Evolutionary conservation across 1,140 invertebrate genomes (phyloP).

Genomic region (Oedothorax gibbosus): DNA sequence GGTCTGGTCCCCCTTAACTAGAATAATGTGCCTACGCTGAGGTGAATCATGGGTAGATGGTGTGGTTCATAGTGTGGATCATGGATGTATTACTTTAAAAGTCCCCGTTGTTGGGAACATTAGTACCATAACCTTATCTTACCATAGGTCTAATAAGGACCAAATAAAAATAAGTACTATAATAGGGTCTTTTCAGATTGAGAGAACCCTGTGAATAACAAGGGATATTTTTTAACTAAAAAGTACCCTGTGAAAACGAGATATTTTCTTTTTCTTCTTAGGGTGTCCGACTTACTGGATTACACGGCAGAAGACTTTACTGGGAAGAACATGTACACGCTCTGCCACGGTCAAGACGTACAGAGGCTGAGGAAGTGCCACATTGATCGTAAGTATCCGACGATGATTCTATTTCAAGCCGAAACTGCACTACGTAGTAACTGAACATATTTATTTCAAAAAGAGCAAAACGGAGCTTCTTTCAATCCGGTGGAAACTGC

Average conservation of each 20-base stretch:
- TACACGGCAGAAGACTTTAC: conserved; percentile 93
- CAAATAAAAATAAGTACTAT: too few species aligned
- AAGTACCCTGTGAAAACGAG: neutral
- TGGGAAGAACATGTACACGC: conserved; percentile 91
- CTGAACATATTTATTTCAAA: neutral
- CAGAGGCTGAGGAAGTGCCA: conserved; percentile 92
- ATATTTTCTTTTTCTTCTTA: conserved; percentile 67
- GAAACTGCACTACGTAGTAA: neutral
- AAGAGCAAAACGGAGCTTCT: neutral
- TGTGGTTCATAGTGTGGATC: too few species aligned
- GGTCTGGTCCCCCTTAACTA: too few species aligned
- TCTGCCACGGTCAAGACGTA: conserved; percentile 96
- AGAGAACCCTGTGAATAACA: too few species aligned
- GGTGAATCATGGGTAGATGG: too few species aligned
- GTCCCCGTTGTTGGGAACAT: too few species aligned
- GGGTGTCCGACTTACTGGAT: conserved; percentile 92
- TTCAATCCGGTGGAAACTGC: neutral
- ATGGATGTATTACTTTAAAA: too few species aligned
- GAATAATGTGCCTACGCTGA: too few species aligned
- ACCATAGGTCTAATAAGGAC: too few species aligned
- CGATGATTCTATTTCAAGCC: neutral
- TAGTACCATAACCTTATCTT: too few species aligned
- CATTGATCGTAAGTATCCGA: conserved; percentile 84
- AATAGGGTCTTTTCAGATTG: too few species aligned
- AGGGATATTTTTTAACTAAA: too few species aligned